phyloP scores from a whole-genome alignment of 2,113 vertebrate species.

The Argyrosomus japonicus region DNA sequence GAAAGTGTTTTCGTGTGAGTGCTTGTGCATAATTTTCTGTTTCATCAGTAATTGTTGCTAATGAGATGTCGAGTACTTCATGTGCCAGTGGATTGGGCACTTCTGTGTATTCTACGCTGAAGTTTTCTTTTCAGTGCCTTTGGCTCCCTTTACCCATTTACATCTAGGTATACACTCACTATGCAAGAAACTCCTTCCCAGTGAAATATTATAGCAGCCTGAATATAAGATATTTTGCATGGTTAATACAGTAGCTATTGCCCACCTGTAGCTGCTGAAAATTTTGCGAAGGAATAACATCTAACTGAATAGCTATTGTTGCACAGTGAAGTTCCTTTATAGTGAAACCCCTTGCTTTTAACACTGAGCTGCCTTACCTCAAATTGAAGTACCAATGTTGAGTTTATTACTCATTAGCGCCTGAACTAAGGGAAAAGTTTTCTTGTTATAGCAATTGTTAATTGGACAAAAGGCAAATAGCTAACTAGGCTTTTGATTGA shows the following conservation, averaged over 20 bases:
- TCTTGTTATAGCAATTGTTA: slow-evolving; percentile 55
- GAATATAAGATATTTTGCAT: slow-evolving; percentile 11
- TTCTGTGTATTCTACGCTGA: slow-evolving; percentile 47
- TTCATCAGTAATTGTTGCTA: slow-evolving; percentile 75
- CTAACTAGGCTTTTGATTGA: slow-evolving; percentile 49
- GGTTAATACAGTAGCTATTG: slow-evolving; percentile 47
- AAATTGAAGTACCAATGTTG: slow-evolving; percentile 46
- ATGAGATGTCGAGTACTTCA: slow-evolving; percentile 70
- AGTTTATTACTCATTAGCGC: slow-evolving; percentile 71
- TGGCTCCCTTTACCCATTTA: slow-evolving; percentile 26
- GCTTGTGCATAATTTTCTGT: slow-evolving; percentile 62
- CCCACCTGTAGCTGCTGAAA: slow-evolving; percentile 48
- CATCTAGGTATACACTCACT: neutral
- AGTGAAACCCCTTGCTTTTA: slow-evolving; percentile 30
- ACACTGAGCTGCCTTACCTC: slow-evolving; percentile 17
- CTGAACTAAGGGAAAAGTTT: slow-evolving; percentile 27
- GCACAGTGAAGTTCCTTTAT: slow-evolving; percentile 21
- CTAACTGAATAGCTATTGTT: slow-evolving; percentile 28
- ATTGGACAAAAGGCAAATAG: slow-evolving; percentile 62
- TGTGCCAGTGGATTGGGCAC: slow-evolving; percentile 56
- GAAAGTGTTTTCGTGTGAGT: slow-evolving; percentile 30
- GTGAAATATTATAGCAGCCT: slow-evolving; percentile 43
- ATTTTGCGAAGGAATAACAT: slow-evolving; percentile 33
- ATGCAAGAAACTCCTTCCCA: slow-evolving; percentile 1
- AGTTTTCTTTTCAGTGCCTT: slow-evolving; percentile 47